Percentiles rank a stretch among this genome's conserved stretches.
phyloP scores from a whole-genome alignment of 1,140 invertebrate species.

The Plectrocnemia conspersa region DNA sequence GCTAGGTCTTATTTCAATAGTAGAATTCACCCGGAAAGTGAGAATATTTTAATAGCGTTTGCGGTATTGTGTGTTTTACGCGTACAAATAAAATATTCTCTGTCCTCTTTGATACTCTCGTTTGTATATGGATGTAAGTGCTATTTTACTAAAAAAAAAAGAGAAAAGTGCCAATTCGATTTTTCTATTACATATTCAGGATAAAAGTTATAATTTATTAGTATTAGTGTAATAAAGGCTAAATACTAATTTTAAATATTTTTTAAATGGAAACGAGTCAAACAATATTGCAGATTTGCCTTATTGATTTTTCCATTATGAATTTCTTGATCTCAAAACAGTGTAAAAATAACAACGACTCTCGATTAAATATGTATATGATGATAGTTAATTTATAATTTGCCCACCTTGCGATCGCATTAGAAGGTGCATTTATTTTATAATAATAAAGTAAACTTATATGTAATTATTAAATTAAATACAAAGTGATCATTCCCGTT shows the following conservation, averaged over 20 bases:
- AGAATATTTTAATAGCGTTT: slow-evolving; percentile 19
- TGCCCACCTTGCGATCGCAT: slow-evolving; percentile 34
- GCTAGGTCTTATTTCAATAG: slow-evolving; percentile 2
- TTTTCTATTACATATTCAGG: slow-evolving; percentile 26
- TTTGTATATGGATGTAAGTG: slow-evolving; percentile 19
- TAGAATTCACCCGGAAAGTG: background rate
- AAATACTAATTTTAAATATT: slow-evolving; percentile 18
- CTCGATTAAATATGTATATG: slow-evolving; percentile 1
- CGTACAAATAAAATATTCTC: slow-evolving; percentile 17
- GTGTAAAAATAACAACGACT: slow-evolving; percentile 34
- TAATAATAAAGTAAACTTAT: slow-evolving; percentile 5
- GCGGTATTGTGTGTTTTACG: slow-evolving; percentile 25
- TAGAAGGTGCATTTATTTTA: slow-evolving; percentile 36
- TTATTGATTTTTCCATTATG: slow-evolving; percentile 30
- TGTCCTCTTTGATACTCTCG: slow-evolving; percentile 31
- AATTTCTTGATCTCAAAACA: slow-evolving; percentile 35
- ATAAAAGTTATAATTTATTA: slow-evolving; percentile 16
- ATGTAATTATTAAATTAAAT: background rate
- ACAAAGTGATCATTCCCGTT: slow-evolving; percentile 5
- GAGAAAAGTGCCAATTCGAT: slow-evolving; percentile 35
- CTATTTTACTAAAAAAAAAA: slow-evolving; percentile 31
- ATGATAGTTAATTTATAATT: slow-evolving; percentile 24
- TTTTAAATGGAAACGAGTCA: slow-evolving; percentile 29
- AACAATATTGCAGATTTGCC: slow-evolving; percentile 31
- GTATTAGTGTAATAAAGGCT: slow-evolving; percentile 21